phyloP scores from a whole-genome alignment of 2,113 vertebrate species.

The Eulacestoma nigropectus region DNA sequence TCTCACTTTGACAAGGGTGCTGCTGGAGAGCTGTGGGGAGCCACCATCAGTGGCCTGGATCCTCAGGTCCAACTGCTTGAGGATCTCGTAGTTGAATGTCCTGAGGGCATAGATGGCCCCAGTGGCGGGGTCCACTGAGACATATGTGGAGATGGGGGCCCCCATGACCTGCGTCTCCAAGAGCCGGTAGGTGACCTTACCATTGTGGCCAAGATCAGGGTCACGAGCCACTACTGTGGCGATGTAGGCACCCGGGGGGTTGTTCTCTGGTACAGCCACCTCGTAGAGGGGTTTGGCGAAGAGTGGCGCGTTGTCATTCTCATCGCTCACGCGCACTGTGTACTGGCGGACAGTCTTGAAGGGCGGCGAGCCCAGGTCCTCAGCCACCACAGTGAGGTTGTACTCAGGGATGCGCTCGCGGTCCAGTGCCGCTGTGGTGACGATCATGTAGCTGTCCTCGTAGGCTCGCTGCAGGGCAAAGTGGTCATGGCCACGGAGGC shows the following conservation, averaged over 20 bases:
- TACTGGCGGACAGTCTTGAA: slow-evolving; percentile 82
- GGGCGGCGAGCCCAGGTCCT: slow-evolving; percentile 87
- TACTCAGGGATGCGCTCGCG: slow-evolving; percentile 87
- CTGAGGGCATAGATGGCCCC: slow-evolving; percentile 90
- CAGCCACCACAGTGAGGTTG: slow-evolving; percentile 90
- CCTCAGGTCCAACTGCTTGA: slow-evolving; percentile 84
- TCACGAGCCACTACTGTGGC: slow-evolving; percentile 83
- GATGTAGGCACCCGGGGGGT: slow-evolving; percentile 85
- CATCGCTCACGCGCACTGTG: slow-evolving; percentile 83
- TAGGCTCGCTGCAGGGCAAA: slow-evolving; percentile 89
- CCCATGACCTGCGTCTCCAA: slow-evolving; percentile 79
- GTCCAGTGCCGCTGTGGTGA: slow-evolving; percentile 82
- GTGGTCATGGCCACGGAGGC: slow-evolving; percentile 86
- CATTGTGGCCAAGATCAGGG: slow-evolving; percentile 83
- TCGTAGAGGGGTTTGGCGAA: slow-evolving; percentile 82
- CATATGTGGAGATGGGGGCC: slow-evolving; percentile 85
- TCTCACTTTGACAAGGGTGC: slow-evolving; percentile 82
- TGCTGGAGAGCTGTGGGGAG: slow-evolving; percentile 88
- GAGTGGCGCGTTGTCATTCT: slow-evolving; percentile 89
- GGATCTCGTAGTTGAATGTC: slow-evolving; percentile 90
- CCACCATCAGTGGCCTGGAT: slow-evolving; percentile 89
- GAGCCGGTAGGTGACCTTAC: slow-evolving; percentile 85
- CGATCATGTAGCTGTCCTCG: slow-evolving; percentile 90
- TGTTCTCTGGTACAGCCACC: slow-evolving; percentile 86
- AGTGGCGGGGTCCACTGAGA: slow-evolving; percentile 87